Conservation (phyloP, 2,797 vertebrate genomes). For the Lagocephalus sceleratus region DNA sequence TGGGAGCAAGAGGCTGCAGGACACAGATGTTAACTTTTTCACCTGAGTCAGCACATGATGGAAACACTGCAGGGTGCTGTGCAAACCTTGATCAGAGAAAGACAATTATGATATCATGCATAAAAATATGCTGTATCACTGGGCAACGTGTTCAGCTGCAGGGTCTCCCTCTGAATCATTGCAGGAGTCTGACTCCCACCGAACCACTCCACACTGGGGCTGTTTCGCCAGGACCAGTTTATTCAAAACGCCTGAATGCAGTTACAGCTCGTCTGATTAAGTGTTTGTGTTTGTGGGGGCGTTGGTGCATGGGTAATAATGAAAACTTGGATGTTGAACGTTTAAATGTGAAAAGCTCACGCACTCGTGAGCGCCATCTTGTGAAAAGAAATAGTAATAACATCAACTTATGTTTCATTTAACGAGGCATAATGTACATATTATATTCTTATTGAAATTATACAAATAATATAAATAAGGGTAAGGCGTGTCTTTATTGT, state of each 20-base stretch:
- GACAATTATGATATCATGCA: neutral
- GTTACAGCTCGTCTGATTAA: slow-evolving; percentile 1
- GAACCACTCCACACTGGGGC: neutral
- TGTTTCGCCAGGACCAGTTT: slow-evolving; percentile 1
- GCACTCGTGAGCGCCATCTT: slow-evolving; percentile 28
- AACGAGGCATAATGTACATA: neutral
- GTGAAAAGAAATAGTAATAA: slow-evolving; percentile 15
- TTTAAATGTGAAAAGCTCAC: neutral
- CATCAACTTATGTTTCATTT: neutral
- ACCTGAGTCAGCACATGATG: neutral
- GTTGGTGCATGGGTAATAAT: neutral
- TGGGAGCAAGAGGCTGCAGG: slow-evolving; percentile 3
- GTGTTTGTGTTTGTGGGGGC: neutral
- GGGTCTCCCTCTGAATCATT: slow-evolving; percentile 11
- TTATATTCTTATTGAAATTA: neutral
- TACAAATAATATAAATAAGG: too few species aligned
- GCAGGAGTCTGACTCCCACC: slow-evolving; percentile 4
- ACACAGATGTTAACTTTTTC: slow-evolving; percentile 8
- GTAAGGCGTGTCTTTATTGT: too few species aligned
- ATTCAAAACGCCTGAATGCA: slow-evolving; percentile 1
- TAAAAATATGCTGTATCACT: slow-evolving; percentile 15
- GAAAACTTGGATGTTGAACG: neutral
- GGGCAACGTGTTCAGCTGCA: slow-evolving; percentile 15
- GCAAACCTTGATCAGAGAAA: neutral
- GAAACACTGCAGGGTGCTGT: neutral